Evolutionary conservation across 2,797 vertebrate genomes (phyloP), one percentile per base, ranked within the genome.

Genomic region (Paedocypris micromegethes): DNA sequence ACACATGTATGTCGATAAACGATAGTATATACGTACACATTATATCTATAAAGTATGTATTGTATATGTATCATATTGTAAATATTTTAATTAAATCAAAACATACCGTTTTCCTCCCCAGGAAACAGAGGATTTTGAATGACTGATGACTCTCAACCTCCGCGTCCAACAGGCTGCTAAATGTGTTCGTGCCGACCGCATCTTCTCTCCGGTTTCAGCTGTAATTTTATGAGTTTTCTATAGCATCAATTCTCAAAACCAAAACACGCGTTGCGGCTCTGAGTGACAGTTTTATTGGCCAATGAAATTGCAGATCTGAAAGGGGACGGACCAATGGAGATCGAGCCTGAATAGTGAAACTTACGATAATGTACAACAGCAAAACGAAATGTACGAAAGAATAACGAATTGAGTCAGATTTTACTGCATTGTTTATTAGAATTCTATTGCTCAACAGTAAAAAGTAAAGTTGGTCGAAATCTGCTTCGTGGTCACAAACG

Each of bases 221-320:
- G 61, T 66, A 69, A 79, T 73, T 70, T 78, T 74, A 56, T 74
- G 54, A 63, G 39, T 57, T 73, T 73, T 77, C 58, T 75, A 64
- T 58, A 72, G 73, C 59, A 78, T 84, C 81, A 79, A 75, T 77
- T 78, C 79, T 78, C 83, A 87, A 85, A 88, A 86, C 83, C 82
- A 72, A 72, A 73, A 78, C 63, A 72, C 64, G 72, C 68, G 70
- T 72, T 55, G 42, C 59, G 64, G 65, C 45, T 65, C 37, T 79
- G 84, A 86, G 76, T 81, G 87, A 86, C 85, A 81, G 77, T 67
- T 64, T 66, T 64, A 68, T 49, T 70, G 64, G 72, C 78, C 81
- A 75, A 72, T 75, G 78, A 73, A 51, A 64, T 53, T 54, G 58
- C 57, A 41, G 74, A 49, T 54, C 42, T 51, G 64, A 50, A 64